phyloP scores from a whole-genome alignment of 64 coral and sea anemone genomes.

The Montipora cactus region DNA sequence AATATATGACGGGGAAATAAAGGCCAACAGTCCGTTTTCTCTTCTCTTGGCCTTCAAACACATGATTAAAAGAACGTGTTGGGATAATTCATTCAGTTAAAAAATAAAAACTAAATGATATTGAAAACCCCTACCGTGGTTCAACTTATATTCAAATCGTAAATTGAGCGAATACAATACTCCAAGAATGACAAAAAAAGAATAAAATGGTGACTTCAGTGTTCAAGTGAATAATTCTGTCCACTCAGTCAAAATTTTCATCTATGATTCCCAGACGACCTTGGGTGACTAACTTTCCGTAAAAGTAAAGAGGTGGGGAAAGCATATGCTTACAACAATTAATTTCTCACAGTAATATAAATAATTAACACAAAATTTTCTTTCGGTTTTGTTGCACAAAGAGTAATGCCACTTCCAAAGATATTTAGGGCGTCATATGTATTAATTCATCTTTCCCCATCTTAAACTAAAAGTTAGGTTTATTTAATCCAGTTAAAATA shows the following conservation, averaged over 20 bases:
- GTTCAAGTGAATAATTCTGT: no score
- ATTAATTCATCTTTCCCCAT: background rate
- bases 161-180: background rate
- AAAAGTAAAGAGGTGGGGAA: no score
- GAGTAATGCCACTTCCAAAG: no score
- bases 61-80: no score
- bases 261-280: no score
- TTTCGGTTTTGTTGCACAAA: no score
- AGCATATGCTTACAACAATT: background rate
- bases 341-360: background rate
- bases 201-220: background rate
- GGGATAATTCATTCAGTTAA: no score
- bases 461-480: background rate
- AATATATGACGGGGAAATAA: background rate
- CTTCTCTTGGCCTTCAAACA: no score
- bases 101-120: background rate
- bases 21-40: no score
- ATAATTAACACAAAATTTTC: background rate
- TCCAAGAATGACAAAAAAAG: background rate
- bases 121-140: background rate
- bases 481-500: background rate
- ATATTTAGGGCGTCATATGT: background rate
- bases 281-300: no score
- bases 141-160: background rate
- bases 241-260: no score